These are phyloP conservation scores for Amazona vittata DNA, from an alignment of 2,113 vertebrate species.

Conservation along the genomic window DNA sequence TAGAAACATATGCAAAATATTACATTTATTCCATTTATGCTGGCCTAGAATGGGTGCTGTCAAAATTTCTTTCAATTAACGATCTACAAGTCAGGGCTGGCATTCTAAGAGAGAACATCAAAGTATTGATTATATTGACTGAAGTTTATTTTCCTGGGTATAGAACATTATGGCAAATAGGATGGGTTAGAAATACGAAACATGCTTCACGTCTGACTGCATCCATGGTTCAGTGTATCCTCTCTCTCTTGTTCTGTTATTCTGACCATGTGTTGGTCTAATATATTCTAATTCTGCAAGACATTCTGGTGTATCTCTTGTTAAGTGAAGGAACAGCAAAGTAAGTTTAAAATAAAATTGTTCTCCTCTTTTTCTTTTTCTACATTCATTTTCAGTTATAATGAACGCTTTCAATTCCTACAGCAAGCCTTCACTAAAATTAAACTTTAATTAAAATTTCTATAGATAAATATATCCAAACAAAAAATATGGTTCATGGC, in stretches of 20 bases:
- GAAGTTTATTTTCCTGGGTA: neutral
- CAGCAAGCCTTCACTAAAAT: neutral
- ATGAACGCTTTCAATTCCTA: neutral
- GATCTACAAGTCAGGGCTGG: neutral
- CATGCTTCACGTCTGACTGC: neutral
- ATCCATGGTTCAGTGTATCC: neutral
- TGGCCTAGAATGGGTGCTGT: neutral
- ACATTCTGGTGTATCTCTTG: neutral
- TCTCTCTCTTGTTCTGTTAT: neutral
- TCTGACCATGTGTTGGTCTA: neutral
- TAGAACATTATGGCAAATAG: neutral
- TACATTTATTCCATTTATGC: neutral
- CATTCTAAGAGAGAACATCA: neutral
- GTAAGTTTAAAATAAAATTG: neutral
- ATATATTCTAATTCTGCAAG: neutral
- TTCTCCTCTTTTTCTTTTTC: neutral
- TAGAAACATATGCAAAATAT: neutral
- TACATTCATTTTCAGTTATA: neutral
- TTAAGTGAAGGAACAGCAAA: neutral
- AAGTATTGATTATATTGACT: neutral
- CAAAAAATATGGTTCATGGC: neutral
- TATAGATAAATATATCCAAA: neutral
- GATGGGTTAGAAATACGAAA: neutral
- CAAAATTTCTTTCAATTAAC: neutral
- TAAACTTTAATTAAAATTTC: neutral